phyloP scores from a whole-genome alignment of 2,113 vertebrate genomes.

The Pogona vitticeps region DNA sequence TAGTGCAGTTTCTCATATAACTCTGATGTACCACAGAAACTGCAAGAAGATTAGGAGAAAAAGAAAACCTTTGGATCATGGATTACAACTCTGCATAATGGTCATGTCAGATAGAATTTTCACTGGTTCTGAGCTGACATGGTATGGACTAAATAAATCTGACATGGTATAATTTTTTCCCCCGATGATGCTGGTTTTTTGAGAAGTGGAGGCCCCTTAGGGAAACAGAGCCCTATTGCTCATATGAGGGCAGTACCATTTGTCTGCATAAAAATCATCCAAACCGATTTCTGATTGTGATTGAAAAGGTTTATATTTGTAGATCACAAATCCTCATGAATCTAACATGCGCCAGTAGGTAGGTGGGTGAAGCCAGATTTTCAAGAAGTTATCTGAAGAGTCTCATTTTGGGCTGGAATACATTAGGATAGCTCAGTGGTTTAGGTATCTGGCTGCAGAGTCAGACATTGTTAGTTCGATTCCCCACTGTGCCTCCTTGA shows the following conservation, averaged over 20 bases:
- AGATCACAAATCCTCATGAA: not conserved
- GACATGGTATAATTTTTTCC: conserved; percentile 39
- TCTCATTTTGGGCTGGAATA: not conserved
- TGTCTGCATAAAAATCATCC: not conserved
- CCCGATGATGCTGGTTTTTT: conserved; percentile 2
- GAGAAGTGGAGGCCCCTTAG: not conserved
- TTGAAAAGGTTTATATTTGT: no score
- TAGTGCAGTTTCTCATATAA: conserved; percentile 26
- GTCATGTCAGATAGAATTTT: not conserved
- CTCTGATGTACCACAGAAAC: conserved; percentile 16
- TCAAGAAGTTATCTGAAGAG: not conserved
- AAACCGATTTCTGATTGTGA: not conserved
- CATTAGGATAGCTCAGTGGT: not conserved
- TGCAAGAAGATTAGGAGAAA: not conserved
- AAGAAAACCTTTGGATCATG: conserved; percentile 7
- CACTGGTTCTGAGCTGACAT: not conserved
- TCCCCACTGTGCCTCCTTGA: no score
- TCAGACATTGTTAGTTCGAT: no score
- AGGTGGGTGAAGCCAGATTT: not conserved
- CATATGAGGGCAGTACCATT: not conserved
- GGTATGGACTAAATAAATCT: conserved; percentile 22
- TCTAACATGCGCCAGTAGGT: no score
- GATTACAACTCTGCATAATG: rapidly evolving
- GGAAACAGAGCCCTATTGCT: not conserved
- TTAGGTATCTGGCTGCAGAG: no score